These are phyloP conservation scores for Ciconia stormi DNA, from an alignment of 2,113 vertebrate genomes.

Conservation along the genomic window DNA sequence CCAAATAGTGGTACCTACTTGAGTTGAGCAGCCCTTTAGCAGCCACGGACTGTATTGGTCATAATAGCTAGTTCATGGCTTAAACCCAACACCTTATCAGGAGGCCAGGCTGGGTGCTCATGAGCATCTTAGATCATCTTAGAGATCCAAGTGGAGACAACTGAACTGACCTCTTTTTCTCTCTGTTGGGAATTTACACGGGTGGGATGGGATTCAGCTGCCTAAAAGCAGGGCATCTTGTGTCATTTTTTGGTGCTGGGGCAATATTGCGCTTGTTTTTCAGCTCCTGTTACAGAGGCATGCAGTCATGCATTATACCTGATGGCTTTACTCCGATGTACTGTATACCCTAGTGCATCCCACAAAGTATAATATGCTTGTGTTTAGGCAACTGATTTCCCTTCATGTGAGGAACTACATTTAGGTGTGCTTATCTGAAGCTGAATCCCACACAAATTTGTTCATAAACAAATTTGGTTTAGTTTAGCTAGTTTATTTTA, in stretches of 20 bases:
- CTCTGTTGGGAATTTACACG: not conserved
- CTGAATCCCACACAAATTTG: not conserved
- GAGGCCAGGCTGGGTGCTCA: not conserved
- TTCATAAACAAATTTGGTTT: not conserved
- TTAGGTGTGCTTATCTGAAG: not conserved
- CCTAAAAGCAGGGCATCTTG: not conserved
- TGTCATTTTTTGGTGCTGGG: not conserved
- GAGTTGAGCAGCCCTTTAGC: not conserved
- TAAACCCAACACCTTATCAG: not conserved
- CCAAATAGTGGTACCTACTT: not conserved
- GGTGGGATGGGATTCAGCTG: not conserved
- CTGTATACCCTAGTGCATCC: not conserved
- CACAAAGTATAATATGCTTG: not conserved
- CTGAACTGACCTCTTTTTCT: not conserved
- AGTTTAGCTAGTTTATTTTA: not conserved
- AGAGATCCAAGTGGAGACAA: not conserved
- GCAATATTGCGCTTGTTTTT: not conserved
- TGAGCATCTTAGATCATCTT: not conserved
- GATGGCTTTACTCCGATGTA: not conserved
- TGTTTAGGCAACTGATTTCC: not conserved
- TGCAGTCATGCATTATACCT: not conserved
- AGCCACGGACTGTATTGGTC: not conserved
- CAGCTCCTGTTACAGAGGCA: not conserved
- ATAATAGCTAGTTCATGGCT: not conserved
- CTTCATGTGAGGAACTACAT: not conserved